Base-by-base conservation (phyloP, 2,888 invertebrate genomes). In the Lasioglossum pauxillum region DNA sequence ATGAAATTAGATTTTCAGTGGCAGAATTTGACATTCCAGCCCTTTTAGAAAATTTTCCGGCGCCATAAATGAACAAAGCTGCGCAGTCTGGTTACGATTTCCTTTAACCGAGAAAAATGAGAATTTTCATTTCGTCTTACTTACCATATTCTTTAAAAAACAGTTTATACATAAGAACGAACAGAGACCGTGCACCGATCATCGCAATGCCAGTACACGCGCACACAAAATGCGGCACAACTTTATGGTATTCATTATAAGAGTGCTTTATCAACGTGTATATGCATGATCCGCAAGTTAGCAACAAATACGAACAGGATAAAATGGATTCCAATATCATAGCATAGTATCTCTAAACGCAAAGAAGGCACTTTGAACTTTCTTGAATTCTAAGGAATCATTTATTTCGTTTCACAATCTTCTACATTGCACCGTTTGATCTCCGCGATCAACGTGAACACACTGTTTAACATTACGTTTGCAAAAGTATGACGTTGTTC, bases 301-400 rank as follows among this genome's bases (percentile, higher is more conserved):
- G 81, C 16, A 92, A 7, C 16, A 94, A 84, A 85, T 90, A 91
- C 44, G 90, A 82, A 72, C 90, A 91, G 0, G 94, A 92, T 60
- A 93, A 84, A 16, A 91, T 69, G 0, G 93, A 88, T 75, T 92
- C 92, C n/a, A 89, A 80, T 74, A 93, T 86, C 93, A 94, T 94
- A 53, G 67, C 67, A 76, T 78, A 27, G 27, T 46, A 44, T 77
- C 60, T 46, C 2, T 35, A 7, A 64, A 31, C 23, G 1, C 16
- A 5, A 4, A 46, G 46, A 27, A 35, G 35, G 23, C 16, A 60
- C 60, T 8, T 64, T 16, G 1, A 16, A 5, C 16, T 75, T 53
- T 38, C 8, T 27, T 53, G n/a, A n/a, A n/a, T 53, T 12, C 2
- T 4, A 35, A 57, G 14, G 38, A 27, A 35, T 46, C 5, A 16